Percentiles rank a stretch among this genome's conserved stretches.
Conservation (phyloP, 2,797 vertebrate genomes). For the Labroides dimidiatus region DNA sequence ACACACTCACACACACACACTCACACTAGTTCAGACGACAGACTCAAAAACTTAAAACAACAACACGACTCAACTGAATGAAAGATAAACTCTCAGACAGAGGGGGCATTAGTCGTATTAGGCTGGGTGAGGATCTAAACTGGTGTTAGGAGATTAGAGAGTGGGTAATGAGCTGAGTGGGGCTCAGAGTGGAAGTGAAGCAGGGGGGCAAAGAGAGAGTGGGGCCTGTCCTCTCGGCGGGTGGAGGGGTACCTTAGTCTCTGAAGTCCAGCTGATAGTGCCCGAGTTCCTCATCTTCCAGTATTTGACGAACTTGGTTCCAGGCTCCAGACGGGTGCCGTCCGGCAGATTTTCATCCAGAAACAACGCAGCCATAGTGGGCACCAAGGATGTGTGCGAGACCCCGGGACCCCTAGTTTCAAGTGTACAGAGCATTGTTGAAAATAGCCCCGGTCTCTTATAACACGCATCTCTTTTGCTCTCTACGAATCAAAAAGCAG, state of each 20-base stretch:
- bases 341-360: slow-evolving; percentile 99
- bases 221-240: slow-evolving; percentile 71
- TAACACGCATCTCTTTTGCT: slow-evolving; percentile 80
- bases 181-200: slow-evolving; percentile 64
- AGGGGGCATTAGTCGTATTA: slow-evolving; percentile 43
- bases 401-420: slow-evolving; percentile 90
- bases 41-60: slow-evolving; percentile 61
- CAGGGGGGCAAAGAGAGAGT: slow-evolving; percentile 53
- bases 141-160: slow-evolving; percentile 64
- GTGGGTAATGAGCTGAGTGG: slow-evolving; percentile 58
- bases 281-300: slow-evolving; percentile 99
- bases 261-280: slow-evolving; percentile 93
- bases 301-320: slow-evolving; percentile 96
- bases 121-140: slow-evolving; percentile 59
- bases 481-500: slow-evolving; percentile 83
- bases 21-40: slow-evolving; percentile 27
- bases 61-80: slow-evolving; percentile 57
- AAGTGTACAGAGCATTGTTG: slow-evolving; percentile 85
- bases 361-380: slow-evolving; percentile 95
- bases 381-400: slow-evolving; percentile 90
- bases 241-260: slow-evolving; percentile 92
- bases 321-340: slow-evolving; percentile 93
- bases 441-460: slow-evolving; percentile 82
- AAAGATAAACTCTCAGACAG: slow-evolving; percentile 63
- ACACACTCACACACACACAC: slow-evolving; percentile 19